Evolutionary conservation across 2,888 invertebrate genomes (phyloP).

Genomic region (Spodoptera exigua): DNA sequence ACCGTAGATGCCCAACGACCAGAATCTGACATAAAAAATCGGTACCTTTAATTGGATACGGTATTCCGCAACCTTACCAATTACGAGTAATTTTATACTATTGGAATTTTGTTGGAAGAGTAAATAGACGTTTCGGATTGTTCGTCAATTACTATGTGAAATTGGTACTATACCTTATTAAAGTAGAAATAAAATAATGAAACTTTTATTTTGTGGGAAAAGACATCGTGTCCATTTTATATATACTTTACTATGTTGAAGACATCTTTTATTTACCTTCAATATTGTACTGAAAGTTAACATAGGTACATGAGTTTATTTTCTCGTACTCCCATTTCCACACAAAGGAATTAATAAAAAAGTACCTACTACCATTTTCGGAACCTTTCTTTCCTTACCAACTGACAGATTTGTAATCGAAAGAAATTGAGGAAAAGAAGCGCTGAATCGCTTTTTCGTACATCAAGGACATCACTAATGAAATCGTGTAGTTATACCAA

Average conservation of each 20-base stretch:
- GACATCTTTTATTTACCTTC: not conserved
- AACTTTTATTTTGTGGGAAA: not conserved
- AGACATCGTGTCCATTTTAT: not conserved
- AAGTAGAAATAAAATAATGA: slow-evolving; percentile 4
- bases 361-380: slow-evolving; percentile 11
- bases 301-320: slow-evolving; percentile 1
- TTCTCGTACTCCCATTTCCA: slow-evolving; percentile 18
- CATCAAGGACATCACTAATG: slow-evolving; percentile 74
- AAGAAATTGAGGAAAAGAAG: slow-evolving; percentile 49
- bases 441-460: slow-evolving; percentile 61
- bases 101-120: slow-evolving; percentile 35
- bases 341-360: slow-evolving; percentile 44
- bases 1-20: slow-evolving; percentile 72
- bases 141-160: slow-evolving; percentile 39
- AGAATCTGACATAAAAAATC: slow-evolving; percentile 75
- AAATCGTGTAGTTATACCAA: slow-evolving; percentile 78
- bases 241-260: not conserved
- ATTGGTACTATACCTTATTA: slow-evolving; percentile 19
- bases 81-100: slow-evolving; percentile 57
- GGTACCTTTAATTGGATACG: slow-evolving; percentile 78
- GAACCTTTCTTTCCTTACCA: slow-evolving; percentile 16
- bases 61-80: slow-evolving; percentile 71
- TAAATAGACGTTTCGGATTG: slow-evolving; percentile 45
- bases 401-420: slow-evolving; percentile 41
- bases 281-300: not conserved